Evolutionary conservation across 2,113 vertebrate species (phyloP).

Genomic region (Corapipo altera): DNA sequence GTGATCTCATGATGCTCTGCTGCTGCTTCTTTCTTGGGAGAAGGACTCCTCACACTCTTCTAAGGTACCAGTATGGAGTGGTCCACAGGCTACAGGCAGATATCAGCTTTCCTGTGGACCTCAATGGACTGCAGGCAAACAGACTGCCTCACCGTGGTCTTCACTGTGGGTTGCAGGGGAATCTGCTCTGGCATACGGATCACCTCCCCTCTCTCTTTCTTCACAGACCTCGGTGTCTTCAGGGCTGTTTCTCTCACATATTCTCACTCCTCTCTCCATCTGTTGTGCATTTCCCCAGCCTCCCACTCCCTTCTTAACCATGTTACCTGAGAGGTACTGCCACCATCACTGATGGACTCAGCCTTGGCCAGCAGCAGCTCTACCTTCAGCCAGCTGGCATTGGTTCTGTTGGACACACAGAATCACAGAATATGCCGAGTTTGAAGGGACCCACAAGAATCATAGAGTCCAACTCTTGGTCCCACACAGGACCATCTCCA

Average conservation of each 20-base stretch:
- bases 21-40: background rate
- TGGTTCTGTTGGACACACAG: background rate
- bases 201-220: background rate
- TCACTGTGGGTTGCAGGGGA: background rate
- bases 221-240: background rate
- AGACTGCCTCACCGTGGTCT: background rate
- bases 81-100: background rate
- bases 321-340: background rate
- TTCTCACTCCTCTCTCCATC: background rate
- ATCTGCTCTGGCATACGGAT: background rate
- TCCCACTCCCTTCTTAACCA: background rate
- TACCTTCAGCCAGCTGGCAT: fast-evolving
- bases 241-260: background rate
- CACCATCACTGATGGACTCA: background rate
- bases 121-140: background rate
- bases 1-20: background rate
- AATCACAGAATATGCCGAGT: background rate
- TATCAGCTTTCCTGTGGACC: background rate
- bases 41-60: background rate
- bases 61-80: background rate
- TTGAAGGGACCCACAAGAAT: background rate
- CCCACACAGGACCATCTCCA: background rate
- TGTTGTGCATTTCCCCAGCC: background rate
- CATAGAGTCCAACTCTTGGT: background rate
- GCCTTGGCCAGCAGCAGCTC: background rate